Percentiles rank a stretch among this genome's conserved stretches.
phyloP scores from a whole-genome alignment of 2,113 vertebrate genomes.

The Amblyornis subalaris region DNA sequence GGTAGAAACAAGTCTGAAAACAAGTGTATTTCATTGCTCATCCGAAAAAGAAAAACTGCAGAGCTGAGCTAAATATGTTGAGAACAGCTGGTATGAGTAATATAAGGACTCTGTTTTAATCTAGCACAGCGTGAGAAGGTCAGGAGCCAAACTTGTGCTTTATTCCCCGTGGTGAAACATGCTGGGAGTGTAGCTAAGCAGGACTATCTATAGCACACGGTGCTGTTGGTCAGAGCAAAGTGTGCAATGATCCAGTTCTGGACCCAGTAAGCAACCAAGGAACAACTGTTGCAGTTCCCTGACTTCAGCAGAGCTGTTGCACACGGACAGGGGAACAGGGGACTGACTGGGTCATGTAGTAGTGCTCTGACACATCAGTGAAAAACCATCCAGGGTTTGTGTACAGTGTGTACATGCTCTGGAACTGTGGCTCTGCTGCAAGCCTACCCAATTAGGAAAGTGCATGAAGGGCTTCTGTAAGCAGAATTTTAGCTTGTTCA shows the following conservation, averaged over 20 bases:
- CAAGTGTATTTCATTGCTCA: not conserved
- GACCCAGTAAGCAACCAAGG: not conserved
- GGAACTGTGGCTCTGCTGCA: not conserved
- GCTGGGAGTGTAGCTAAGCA: not conserved
- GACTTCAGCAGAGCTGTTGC: not conserved
- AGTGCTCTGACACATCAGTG: not conserved
- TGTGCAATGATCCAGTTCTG: not conserved
- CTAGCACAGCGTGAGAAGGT: not conserved
- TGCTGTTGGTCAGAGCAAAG: not conserved
- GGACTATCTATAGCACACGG: rapidly evolving
- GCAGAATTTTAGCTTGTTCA: not conserved
- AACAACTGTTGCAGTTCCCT: not conserved
- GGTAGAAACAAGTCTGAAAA: not conserved
- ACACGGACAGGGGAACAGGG: not conserved
- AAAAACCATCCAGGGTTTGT: not conserved
- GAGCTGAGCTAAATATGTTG: not conserved
- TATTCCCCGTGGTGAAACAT: not conserved
- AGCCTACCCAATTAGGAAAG: not conserved
- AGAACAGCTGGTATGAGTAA: not conserved
- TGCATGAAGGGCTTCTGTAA: not conserved
- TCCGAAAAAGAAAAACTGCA: not conserved
- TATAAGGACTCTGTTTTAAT: not conserved
- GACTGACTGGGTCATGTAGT: not conserved
- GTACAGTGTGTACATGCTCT: rapidly evolving
- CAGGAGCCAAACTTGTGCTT: not conserved